A percentile compares a stretch with the other conserved stretches of the same genome.
Conservation (phyloP, 2,113 vertebrate genomes). For the Choloepus hoffmanni region DNA sequence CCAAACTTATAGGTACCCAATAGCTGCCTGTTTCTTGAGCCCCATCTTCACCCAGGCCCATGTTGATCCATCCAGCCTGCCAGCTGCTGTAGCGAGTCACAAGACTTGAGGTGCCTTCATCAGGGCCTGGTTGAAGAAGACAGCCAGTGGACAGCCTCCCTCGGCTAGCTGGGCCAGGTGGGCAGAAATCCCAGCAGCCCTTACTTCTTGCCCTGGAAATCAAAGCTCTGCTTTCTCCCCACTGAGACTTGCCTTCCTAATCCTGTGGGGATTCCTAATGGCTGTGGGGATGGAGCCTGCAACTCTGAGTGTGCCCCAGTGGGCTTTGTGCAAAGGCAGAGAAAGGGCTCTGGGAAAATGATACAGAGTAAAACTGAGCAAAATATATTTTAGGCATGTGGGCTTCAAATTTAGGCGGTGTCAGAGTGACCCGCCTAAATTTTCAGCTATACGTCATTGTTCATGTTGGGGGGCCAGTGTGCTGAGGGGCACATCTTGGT, state of each 20-base stretch:
- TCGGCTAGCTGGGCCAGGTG: conserved; percentile 42
- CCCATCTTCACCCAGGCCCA: conserved; percentile 55
- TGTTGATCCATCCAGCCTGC: conserved; percentile 56
- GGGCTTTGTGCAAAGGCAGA: conserved; percentile 53
- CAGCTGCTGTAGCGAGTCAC: conserved; percentile 51
- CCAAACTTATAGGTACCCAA: conserved; percentile 76
- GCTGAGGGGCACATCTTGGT: background rate
- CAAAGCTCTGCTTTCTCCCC: conserved; percentile 49
- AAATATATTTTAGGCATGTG: background rate
- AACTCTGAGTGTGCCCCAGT: background rate
- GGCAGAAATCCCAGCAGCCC: conserved; percentile 21
- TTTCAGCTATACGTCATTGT: background rate
- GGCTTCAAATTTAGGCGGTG: background rate
- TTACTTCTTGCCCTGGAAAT: conserved; percentile 42
- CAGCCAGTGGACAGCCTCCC: conserved; percentile 43
- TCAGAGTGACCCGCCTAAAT: background rate
- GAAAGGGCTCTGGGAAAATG: conserved; percentile 8
- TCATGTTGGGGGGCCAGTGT: background rate
- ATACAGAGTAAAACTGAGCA: conserved; percentile 1
- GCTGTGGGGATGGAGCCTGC: background rate
- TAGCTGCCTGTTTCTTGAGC: conserved; percentile 69
- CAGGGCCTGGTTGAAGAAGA: conserved; percentile 67
- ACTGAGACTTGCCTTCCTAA: conserved; percentile 61
- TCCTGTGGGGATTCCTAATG: background rate
- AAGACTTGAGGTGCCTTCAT: conserved; percentile 78